phyloP scores from a whole-genome alignment of 2,113 vertebrate genomes.

The Ochotona curzoniae region DNA sequence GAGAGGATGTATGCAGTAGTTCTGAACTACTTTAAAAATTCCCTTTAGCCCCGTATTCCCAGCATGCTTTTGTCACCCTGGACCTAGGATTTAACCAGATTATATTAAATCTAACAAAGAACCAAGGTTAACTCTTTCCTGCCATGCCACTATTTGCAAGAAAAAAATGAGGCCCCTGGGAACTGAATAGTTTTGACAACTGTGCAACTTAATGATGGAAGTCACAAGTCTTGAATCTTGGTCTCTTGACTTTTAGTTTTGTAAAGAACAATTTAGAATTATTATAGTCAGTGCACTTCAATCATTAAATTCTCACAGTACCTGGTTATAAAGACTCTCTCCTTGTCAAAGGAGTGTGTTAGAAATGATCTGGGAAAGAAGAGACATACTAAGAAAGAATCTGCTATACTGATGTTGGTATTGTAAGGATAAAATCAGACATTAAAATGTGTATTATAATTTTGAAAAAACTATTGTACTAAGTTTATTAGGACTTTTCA shows the following conservation, averaged over 20 bases:
- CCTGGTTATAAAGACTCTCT: not conserved
- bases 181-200: not conserved
- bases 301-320: not conserved
- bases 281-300: not conserved
- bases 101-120: not conserved
- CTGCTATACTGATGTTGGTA: too few species aligned
- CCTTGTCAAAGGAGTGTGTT: not conserved
- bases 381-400: not conserved
- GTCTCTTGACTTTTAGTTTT: not conserved
- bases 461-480: not conserved
- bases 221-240: accelerated
- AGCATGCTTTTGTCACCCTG: not conserved
- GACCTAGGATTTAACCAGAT: conserved; percentile 22
- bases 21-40: not conserved
- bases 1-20: not conserved
- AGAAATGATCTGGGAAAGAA: not conserved
- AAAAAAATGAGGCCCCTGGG: not conserved
- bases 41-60: not conserved
- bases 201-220: not conserved
- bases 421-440: not conserved
- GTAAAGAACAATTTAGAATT: not conserved
- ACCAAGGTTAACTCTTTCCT: conserved; percentile 28
- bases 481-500: not conserved
- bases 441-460: not conserved
- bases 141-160: not conserved